Conservation (phyloP, 2,888 invertebrate species). For the Drosophila putrida region DNA sequence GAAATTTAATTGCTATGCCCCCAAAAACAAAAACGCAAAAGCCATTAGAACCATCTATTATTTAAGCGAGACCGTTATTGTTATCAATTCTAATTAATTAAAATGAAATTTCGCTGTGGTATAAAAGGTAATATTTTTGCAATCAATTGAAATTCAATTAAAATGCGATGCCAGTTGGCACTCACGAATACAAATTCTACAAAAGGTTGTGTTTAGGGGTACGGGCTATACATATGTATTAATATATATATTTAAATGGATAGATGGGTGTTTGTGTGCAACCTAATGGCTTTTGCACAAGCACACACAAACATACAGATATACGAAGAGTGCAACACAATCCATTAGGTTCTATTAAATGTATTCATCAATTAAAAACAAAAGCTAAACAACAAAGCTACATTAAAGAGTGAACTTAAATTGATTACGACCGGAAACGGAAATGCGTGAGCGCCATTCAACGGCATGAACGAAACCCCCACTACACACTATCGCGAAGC, state of each 20-base stretch:
- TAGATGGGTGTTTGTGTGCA: conserved; percentile 16
- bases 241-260: not conserved
- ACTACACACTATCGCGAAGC: not conserved
- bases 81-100: conserved; percentile 78
- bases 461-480: conserved; percentile 1
- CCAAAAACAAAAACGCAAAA: conserved; percentile 1
- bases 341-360: conserved; percentile 77
- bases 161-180: conserved; percentile 61
- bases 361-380: conserved; percentile 75
- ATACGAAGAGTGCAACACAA: conserved; percentile 44
- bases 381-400: conserved; percentile 53
- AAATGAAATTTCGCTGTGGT: conserved; percentile 68
- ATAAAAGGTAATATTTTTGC: conserved; percentile 67
- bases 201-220: conserved; percentile 44
- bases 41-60: conserved; percentile 35
- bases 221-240: conserved; percentile 30
- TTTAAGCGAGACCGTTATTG: conserved; percentile 52
- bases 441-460: conserved; percentile 59
- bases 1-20: not conserved
- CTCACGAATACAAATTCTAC: conserved; percentile 32
- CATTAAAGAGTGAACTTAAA: conserved; percentile 57
- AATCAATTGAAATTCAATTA: conserved; percentile 82
- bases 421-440: conserved; percentile 65
- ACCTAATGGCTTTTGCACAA: conserved; percentile 57
- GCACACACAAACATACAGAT: conserved; percentile 28